Evolutionary conservation across 1,140 invertebrate genomes (phyloP).

Genomic region (Drosophila cardini): DNA sequence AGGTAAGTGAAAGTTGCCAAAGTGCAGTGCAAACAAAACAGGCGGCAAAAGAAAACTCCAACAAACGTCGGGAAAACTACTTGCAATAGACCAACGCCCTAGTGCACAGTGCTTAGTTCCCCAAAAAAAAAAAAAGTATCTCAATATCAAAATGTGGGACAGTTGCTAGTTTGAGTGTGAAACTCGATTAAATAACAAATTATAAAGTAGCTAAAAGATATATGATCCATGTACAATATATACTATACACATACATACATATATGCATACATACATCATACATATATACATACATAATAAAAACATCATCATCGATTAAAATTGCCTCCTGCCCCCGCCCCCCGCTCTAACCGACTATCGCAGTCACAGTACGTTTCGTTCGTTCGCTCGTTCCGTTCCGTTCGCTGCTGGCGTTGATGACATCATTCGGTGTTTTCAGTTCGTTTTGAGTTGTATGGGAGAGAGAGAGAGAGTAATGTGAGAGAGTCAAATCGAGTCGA

Average conservation of each 20-base stretch:
- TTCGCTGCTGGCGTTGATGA: slow-evolving; percentile 69
- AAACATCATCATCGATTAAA: slow-evolving; percentile 83
- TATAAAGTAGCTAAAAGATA: slow-evolving; percentile 24
- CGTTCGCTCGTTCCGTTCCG: slow-evolving; percentile 9
- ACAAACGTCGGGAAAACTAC: slow-evolving; percentile 54
- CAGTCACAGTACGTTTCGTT: slow-evolving; percentile 39
- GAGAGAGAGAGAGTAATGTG: slow-evolving; percentile 38
- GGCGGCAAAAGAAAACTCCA: slow-evolving; percentile 31
- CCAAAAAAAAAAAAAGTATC: slow-evolving; percentile 66
- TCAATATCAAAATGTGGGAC: slow-evolving; percentile 61
- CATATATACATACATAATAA: slow-evolving; percentile 53
- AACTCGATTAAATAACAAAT: slow-evolving; percentile 47
- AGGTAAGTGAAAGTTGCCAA: slow-evolving; percentile 68
- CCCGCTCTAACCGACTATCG: slow-evolving; percentile 43
- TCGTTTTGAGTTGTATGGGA: slow-evolving; percentile 30
- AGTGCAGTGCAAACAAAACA: slow-evolving; percentile 58
- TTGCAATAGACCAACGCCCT: slow-evolving; percentile 72
- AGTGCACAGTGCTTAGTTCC: slow-evolving; percentile 37
- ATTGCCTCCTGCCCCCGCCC: slow-evolving; percentile 66
- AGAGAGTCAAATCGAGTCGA: slow-evolving; percentile 43
- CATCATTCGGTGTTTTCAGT: slow-evolving; percentile 73
- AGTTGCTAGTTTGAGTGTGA: slow-evolving; percentile 38
- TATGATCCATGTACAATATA: slow-evolving; percentile 27
- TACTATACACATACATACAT: slow-evolving; percentile 22
- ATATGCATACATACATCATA: slow-evolving; percentile 11